These are phyloP conservation scores for Girardia tigrina DNA, from an alignment of 2,888 invertebrate species.

Conservation along the genomic window DNA sequence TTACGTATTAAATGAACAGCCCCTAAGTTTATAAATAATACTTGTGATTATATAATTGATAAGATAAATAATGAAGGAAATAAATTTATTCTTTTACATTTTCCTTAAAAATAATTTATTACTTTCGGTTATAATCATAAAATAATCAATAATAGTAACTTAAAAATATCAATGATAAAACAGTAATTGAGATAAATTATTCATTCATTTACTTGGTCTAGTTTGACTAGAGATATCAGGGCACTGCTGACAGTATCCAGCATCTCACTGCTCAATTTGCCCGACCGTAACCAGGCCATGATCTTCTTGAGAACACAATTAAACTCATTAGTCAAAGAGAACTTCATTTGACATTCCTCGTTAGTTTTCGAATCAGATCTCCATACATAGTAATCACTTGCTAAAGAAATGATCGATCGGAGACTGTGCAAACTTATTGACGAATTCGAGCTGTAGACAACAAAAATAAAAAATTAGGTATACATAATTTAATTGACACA, in stretches of 20 bases:
- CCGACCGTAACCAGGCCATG: background rate
- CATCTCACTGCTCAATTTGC: background rate
- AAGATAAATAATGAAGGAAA: too few species aligned
- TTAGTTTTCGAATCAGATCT: background rate
- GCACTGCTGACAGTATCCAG: conserved; percentile 5
- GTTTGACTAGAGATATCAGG: background rate
- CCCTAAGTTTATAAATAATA: too few species aligned
- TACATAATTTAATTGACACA: too few species aligned
- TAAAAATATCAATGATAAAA: too few species aligned
- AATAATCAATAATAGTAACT: too few species aligned
- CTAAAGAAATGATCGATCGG: background rate
- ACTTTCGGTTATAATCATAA: too few species aligned
- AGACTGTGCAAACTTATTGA: background rate
- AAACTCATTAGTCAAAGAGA: background rate
- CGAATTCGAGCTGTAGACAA: background rate
- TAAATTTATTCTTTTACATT: too few species aligned
- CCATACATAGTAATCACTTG: background rate
- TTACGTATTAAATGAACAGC: too few species aligned
- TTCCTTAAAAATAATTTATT: too few species aligned
- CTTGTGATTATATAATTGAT: too few species aligned
- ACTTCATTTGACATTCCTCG: background rate
- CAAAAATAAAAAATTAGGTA: too few species aligned
- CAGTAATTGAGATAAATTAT: too few species aligned
- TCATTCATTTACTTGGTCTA: background rate
- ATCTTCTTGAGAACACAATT: background rate